Percentiles rank a stretch among this genome's conserved stretches.
Conservation (phyloP, 2,797 vertebrate genomes). For the Poecile montanus region DNA sequence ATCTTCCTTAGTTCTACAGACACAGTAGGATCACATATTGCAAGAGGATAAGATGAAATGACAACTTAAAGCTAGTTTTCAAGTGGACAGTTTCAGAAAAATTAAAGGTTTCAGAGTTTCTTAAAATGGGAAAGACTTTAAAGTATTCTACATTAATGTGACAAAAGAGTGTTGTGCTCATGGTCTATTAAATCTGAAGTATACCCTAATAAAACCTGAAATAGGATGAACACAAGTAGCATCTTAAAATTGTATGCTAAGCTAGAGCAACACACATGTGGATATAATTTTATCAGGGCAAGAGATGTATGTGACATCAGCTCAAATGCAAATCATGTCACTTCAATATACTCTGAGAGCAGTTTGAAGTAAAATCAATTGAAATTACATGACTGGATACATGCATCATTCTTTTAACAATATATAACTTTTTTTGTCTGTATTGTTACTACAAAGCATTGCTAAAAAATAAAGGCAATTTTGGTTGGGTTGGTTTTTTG, state of each 20-base stretch:
- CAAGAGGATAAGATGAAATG: background rate
- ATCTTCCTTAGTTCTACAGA: background rate
- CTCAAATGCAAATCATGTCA: background rate
- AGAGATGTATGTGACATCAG: background rate
- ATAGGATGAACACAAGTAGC: background rate
- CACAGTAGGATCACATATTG: background rate
- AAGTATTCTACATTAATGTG: background rate
- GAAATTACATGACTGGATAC: background rate
- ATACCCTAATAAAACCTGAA: background rate
- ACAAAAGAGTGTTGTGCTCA: background rate
- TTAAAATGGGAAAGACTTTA: background rate
- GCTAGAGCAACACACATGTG: background rate
- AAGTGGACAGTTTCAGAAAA: background rate
- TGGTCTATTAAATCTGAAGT: background rate
- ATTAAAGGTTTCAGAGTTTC: background rate
- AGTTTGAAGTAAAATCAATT: background rate
- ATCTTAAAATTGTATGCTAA: background rate
- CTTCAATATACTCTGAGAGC: background rate
- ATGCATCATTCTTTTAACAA: background rate
- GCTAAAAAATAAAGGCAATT: background rate
- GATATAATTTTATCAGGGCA: background rate
- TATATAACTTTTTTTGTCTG: background rate
- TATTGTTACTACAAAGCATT: background rate
- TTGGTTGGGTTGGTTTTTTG: background rate
- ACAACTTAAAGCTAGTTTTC: background rate